Base-by-base conservation (phyloP, 1,140 invertebrate species). In the Eumeta japonica region DNA sequence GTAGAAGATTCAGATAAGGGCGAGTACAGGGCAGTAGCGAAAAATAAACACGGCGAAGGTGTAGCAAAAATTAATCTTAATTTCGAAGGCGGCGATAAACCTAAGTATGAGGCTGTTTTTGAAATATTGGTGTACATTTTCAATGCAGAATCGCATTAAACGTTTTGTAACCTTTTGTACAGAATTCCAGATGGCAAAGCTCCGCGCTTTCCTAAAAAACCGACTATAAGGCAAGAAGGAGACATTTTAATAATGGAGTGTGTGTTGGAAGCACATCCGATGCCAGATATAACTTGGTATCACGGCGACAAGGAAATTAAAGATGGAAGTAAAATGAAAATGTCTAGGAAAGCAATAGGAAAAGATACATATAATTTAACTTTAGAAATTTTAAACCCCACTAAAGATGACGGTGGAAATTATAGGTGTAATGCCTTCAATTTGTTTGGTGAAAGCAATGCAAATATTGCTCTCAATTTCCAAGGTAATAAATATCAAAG, bases 401-500 rank as follows among this genome's bases (percentile, higher is more conserved):
- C 89, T 35, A 87, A 87, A 59, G 87, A 90, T 58, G 97, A 99
- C 73, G 95, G 94, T 50, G 97, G 97, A 43, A 93, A 94, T 74
- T 99, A 98, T 79, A 86, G 95, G 61, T 98, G 95, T 81, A 98
- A 97, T 76, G 97, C 96, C 42, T 91, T 94, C 79, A 99, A 99
- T 84, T 86, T 89, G 70, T 89, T 89, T 71, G 97, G 97, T 72
- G 96, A 99, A 82, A 97, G 93, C 76, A 99, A 98, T 83, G 97
- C 97, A 50, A 99, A 98, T 81, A 98, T 99, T 79, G 92, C 94
- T 52, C 86, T 99, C 51, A 99, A 99, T 76, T 97, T 98, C 82
- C 91, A 95, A 92, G 93, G 92, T 94, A 92, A 81, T 42, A 39
- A 10, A 45, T n/a, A n/a, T n/a, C n/a, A n/a, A n/a, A n/a, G n/a